Base-by-base conservation (phyloP, 2,797 vertebrate genomes). In the Trichosurus vulpecula region DNA sequence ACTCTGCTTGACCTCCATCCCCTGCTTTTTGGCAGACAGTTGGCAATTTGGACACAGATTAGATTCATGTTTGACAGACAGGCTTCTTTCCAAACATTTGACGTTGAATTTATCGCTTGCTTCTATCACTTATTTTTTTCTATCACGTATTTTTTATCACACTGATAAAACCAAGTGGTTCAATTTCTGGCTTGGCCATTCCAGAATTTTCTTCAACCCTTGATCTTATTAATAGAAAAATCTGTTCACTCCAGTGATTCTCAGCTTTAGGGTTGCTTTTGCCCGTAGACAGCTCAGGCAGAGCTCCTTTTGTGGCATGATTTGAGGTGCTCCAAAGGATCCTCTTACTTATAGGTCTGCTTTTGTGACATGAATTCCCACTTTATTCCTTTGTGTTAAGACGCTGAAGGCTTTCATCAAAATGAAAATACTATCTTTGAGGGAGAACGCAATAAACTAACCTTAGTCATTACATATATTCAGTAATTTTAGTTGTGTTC, bases 1-100 rank as follows among this genome's bases (percentile, higher is more conserved):
- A 4, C 91, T 91, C 54, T 22, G 35, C 51, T 30, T 96, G 22
- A 92, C 8, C n/a, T 90, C 92, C 4, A 92, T 58, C 53, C 90
- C 90, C 30, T n/a, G 91, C 3, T 1, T 91, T 97, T 96, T 94
- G 31, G 93, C 74, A 97, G 92, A 89, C 89, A 54, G 52, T 58
- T 4, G 47, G 89, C 51, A 92, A 96, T 90, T 58, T 51, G 95
- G 95, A 96, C 41, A 54, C 55, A 94, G 93, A 4, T 90, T 95
- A 90, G 81, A 95, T 95, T 91, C 90, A 52, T 56, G 35, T 93
- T 92, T 91, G 52, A 91, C 61, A 94, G 54, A 58, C 9, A 52
- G 4, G 2, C n/a, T 51, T 92, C 87, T 91, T 95, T 51, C 25
- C 41, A 56, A 96, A 94, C 54, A 92, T 96, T 87, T 66, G 58